A percentile compares a stretch with the other conserved stretches of the same genome.
Evolutionary conservation across 2,888 invertebrate species (phyloP).

Genomic region (Trachelus stipa): DNA sequence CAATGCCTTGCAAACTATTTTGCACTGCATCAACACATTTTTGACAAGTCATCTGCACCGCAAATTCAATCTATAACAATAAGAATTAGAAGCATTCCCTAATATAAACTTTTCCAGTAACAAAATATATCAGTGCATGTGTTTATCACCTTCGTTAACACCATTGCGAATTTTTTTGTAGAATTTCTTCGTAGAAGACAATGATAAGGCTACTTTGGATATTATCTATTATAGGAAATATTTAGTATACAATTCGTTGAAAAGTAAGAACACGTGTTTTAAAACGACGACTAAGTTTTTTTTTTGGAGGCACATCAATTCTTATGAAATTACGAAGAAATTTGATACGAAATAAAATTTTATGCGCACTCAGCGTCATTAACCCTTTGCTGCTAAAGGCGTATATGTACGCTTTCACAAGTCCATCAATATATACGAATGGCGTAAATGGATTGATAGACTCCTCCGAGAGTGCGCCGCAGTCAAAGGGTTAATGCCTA

Average conservation of each 20-base stretch:
- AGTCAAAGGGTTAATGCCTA: too few relatives aligned
- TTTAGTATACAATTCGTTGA: neutral
- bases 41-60: constrained; percentile 74
- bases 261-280: neutral
- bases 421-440: too few relatives aligned
- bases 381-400: too few relatives aligned
- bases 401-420: too few relatives aligned
- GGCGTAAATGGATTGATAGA: too few relatives aligned
- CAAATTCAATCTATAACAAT: constrained; percentile 72
- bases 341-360: neutral
- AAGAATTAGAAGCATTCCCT: neutral
- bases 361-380: too few relatives aligned
- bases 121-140: neutral
- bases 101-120: neutral
- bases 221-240: neutral
- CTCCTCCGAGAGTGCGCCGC: too few relatives aligned
- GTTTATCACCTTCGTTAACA: neutral
- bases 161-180: neutral
- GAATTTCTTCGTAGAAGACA: neutral
- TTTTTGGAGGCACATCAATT: neutral
- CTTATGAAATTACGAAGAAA: neutral
- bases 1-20: constrained; percentile 60
- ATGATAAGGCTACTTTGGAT: neutral
- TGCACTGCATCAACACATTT: constrained; percentile 69
- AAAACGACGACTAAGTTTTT: neutral